Evolutionary conservation across 2,113 vertebrate species (phyloP), one percentile per base, ranked within the genome.

Genomic region (Tragelaphus scriptus): DNA sequence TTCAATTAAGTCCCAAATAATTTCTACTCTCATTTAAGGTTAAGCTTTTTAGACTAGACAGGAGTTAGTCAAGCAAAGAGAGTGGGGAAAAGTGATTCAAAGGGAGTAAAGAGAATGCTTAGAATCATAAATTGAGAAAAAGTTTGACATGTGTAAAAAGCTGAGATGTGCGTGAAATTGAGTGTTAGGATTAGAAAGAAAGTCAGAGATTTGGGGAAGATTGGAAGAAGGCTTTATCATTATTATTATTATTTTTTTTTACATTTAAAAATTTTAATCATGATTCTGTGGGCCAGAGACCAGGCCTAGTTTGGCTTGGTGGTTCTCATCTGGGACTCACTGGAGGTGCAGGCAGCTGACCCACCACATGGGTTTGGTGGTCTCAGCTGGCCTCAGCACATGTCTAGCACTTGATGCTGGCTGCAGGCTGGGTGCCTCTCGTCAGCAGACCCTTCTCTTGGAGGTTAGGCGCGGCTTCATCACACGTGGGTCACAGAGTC

Each of bases 11-110:
- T 92, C 12, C 23, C 61, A 25, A 82, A 28, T 44, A 90, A 89
- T 96, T 90, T 93, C 47, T 87, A 61, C 80, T 89, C 77, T 89
- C n/a, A 81, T 30, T 82, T 58, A 55, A 93, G 32, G 30, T 75
- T 55, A 79, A 81, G 28, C 59, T 47, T 71, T 96, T 84, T 71
- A 92, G 58, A 90, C 49, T 49, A 65, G 88, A 95, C 61, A 61
- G 58, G 40, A 95, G 17, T 81, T 84, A 84, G 30, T 96, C 49
- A 23, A 84, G 36, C 32, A 51, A 56, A 94, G 44, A 87, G 61
- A 90, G 10, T 56, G 3, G 40, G 68, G 58, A 58, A 65, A 86
- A 36, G 47, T 61, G 56, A 93, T 44, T 75, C 58, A 63, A n/a
- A 92, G 49, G 3, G 6, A 92, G 13, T n/a, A 81, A 87, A 61